Evolutionary conservation across 30 jellyfish, hydroid and myxozoan species (phyloP).

Genomic region (Aurelia aurita complex sp. Pacific): DNA sequence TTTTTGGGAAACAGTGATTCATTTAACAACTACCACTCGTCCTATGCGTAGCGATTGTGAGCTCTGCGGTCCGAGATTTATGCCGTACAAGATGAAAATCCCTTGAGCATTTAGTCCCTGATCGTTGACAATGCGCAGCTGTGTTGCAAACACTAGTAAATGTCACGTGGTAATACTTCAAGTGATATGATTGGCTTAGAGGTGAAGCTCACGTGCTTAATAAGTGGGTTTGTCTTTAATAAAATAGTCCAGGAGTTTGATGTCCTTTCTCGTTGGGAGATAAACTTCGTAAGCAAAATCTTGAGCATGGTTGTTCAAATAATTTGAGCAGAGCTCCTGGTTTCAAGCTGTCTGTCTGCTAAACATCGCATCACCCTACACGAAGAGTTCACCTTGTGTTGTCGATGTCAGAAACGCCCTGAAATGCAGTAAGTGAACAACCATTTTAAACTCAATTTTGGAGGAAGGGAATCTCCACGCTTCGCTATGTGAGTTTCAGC

Average conservation of each 20-base stretch:
- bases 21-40: no score
- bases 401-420: neutral
- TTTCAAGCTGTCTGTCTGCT: no score
- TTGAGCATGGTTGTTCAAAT: no score
- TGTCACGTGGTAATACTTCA: constrained; percentile 38
- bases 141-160: constrained; percentile 51
- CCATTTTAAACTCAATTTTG: neutral
- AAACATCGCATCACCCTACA: no score
- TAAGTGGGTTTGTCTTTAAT: constrained; percentile 78
- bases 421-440: constrained; percentile 5
- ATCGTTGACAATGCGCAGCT: constrained; percentile 85
- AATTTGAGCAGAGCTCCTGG: no score
- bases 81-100: constrained; percentile 14
- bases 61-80: no score
- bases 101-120: constrained; percentile 60
- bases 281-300: neutral
- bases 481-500: no score
- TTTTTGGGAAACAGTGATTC: no score
- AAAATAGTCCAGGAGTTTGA: constrained; percentile 51
- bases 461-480: neutral
- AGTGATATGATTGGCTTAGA: constrained; percentile 30
- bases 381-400: neutral
- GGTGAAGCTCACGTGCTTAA: constrained; percentile 71
- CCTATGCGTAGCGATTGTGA: no score
- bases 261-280: constrained; percentile 41